Base-by-base conservation (phyloP, 2,888 invertebrate genomes). In the Galerucella calmariensis region DNA sequence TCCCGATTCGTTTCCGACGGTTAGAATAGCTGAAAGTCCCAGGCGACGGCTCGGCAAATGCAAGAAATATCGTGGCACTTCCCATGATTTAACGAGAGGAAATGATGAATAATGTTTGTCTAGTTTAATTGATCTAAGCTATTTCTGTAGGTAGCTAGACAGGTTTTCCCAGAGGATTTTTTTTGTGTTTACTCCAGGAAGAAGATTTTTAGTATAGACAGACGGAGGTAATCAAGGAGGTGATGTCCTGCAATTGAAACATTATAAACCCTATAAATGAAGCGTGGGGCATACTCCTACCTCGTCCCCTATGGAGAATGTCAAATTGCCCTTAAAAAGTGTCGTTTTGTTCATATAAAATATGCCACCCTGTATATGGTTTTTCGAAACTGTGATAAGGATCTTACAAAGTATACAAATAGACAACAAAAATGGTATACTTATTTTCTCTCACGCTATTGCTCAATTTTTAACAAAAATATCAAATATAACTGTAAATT, bases 1-100 rank as follows among this genome's bases (percentile, higher is more conserved):
- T 69, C 65, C 73, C 69, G 68, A 73, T 67, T 65, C 51, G 69
- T 58, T 58, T 58, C 48, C 56, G 53, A 44, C 65, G 58, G 46
- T 46, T 56, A 70, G 63, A 51, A 44, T 27, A 24, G 51, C 24
- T 65, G 44, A 24, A 71, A 71, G 16, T 71, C 41, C n/a, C 72
- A 66, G 41, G 16, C 67, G 48, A 20, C 35, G 41, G 16, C 56
- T 35, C 5, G 58, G 56, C 35, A 67, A 58, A 58, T 44, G 58
- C 41, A 58, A 67, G 67, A 67, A 58, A 53, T 53, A 67, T 67
- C 62, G 51, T 35, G 62, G 35, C 41, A 35, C 16, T 62, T 62
- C 16, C 41, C 41, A 62, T 62, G 62, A 62, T 41, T 62, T 44
- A 62, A 62, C 62, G 62, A 62, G 41, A 62, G 41, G n/a, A 62